Conservation (phyloP, 2,113 vertebrate genomes). For the Coryphaenoides rupestris region DNA sequence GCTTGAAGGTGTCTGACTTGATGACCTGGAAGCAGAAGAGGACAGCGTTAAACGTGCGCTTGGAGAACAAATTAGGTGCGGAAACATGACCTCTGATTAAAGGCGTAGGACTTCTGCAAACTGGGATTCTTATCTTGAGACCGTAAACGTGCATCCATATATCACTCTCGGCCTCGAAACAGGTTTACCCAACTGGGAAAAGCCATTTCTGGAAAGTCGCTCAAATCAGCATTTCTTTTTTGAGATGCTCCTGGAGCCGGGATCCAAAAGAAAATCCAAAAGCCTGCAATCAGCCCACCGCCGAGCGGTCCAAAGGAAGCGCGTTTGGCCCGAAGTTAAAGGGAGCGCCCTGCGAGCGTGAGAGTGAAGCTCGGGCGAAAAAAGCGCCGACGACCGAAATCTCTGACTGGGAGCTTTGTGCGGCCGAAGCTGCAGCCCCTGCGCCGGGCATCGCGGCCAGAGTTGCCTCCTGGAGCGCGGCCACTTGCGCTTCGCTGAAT, state of each 20-base stretch:
- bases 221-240: not conserved
- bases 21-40: constrained; percentile 72
- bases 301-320: constrained; percentile 25
- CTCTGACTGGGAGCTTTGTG: constrained; percentile 46
- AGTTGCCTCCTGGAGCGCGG: constrained; percentile 55
- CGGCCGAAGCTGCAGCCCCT: constrained; percentile 39
- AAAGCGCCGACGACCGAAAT: constrained; percentile 45
- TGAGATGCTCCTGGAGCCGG: not conserved
- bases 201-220: not conserved
- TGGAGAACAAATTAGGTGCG: not conserved
- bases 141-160: not conserved
- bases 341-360: constrained; percentile 30
- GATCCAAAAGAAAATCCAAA: not conserved
- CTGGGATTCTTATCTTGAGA: not conserved
- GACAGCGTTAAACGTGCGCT: constrained; percentile 9
- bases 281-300: too few relatives aligned
- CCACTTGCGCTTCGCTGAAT: constrained; percentile 61
- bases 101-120: not conserved
- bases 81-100: not conserved
- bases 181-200: constrained; percentile 2
- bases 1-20: constrained; percentile 95
- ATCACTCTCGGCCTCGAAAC: not conserved
- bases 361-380: constrained; percentile 34
- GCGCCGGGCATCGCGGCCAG: constrained; percentile 25
- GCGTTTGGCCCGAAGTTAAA: constrained; percentile 43